phyloP scores from a whole-genome alignment of 1,140 invertebrate species.

The Temnothorax curvispinosus region DNA sequence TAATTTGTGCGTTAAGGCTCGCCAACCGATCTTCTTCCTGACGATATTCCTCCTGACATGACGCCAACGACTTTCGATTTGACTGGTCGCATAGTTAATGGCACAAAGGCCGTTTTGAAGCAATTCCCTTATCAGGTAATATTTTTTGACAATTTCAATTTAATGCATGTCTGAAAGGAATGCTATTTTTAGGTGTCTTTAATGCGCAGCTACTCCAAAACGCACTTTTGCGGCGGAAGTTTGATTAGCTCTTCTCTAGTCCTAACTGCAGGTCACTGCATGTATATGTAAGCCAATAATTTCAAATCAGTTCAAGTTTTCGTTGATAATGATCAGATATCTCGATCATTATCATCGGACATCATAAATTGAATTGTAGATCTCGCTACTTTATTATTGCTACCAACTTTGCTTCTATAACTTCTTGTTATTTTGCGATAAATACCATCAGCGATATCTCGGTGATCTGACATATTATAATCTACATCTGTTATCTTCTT shows the following conservation, averaged over 20 bases:
- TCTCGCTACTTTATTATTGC: neutral
- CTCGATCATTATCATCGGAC: neutral
- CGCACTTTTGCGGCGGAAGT: conserved; percentile 80
- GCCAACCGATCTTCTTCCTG: neutral
- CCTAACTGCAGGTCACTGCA: conserved; percentile 80
- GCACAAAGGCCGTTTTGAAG: conserved; percentile 70
- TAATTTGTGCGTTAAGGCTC: conserved; percentile 25
- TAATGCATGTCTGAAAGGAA: neutral
- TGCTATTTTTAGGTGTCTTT: conserved; percentile 75
- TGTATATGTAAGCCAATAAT: conserved; percentile 71
- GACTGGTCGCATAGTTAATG: conserved; percentile 77
- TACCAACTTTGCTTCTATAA: neutral
- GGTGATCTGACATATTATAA: neutral
- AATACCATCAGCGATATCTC: neutral
- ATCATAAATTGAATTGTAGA: neutral
- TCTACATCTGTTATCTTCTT: neutral
- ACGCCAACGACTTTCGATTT: neutral
- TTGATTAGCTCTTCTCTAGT: conserved; percentile 71
- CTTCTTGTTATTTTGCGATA: neutral
- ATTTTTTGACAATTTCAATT: neutral
- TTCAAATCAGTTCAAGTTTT: neutral
- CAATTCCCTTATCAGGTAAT: conserved; percentile 80
- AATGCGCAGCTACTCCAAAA: conserved; percentile 53
- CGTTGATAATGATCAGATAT: neutral
- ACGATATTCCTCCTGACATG: too few relatives aligned